phyloP scores from a whole-genome alignment of 2,797 vertebrate species.

The Pelochelys cantorii region DNA sequence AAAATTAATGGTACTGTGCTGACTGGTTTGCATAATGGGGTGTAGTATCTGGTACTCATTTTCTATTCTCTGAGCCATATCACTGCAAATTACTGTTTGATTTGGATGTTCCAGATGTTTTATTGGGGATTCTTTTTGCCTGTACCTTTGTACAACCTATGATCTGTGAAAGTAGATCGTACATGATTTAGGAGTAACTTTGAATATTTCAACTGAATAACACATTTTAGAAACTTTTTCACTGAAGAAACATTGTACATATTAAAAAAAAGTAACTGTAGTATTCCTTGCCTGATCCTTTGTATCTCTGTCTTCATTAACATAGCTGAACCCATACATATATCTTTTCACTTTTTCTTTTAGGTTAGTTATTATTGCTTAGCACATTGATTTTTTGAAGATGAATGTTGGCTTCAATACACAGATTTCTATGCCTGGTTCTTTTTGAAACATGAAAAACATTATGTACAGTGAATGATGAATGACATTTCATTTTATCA shows the following conservation, averaged over 20 bases:
- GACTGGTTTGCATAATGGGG: neutral
- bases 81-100: neutral
- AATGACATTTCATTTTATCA: conserved; percentile 34
- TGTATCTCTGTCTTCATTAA: conserved; percentile 30
- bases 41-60: neutral
- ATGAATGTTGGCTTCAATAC: conserved; percentile 37
- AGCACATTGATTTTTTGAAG: conserved; percentile 53
- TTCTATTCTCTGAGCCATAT: neutral
- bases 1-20: neutral
- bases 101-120: neutral
- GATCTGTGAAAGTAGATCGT: neutral
- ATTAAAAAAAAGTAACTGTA: neutral
- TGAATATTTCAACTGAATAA: neutral
- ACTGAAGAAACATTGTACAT: conserved; percentile 1
- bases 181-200: neutral
- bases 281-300: conserved; percentile 35
- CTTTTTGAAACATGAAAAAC: conserved; percentile 29
- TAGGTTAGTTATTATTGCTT: conserved; percentile 64
- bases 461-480: neutral
- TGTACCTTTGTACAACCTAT: neutral
- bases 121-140: neutral
- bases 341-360: conserved; percentile 58
- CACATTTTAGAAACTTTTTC: neutral
- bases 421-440: neutral
- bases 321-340: conserved; percentile 18